phyloP scores from a whole-genome alignment of 2,113 vertebrate species.

The Neodontobutis hainanensis region DNA sequence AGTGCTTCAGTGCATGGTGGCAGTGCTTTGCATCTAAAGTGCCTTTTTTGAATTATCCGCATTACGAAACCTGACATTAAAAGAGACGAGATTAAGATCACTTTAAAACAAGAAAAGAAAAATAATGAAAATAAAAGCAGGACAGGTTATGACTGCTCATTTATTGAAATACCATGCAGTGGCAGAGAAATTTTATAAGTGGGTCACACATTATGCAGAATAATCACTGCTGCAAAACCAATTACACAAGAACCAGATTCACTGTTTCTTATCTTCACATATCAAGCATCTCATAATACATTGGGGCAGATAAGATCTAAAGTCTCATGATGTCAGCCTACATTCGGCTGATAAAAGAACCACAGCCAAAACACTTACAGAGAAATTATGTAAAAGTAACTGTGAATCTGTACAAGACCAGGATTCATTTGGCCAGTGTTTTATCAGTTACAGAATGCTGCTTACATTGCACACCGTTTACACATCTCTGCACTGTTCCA shows the following conservation, averaged over 20 bases:
- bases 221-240: slow-evolving; percentile 28
- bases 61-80: slow-evolving; percentile 50
- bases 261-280: slow-evolving; percentile 35
- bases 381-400: background rate
- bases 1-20: slow-evolving; percentile 51
- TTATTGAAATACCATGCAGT: slow-evolving; percentile 23
- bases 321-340: slow-evolving; percentile 15
- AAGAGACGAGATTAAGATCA: slow-evolving; percentile 40
- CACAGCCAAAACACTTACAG: slow-evolving; percentile 4
- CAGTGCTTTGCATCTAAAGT: slow-evolving; percentile 65
- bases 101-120: slow-evolving; percentile 31
- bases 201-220: slow-evolving; percentile 52
- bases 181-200: slow-evolving; percentile 46
- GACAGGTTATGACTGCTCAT: slow-evolving; percentile 41
- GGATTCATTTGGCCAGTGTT: slow-evolving; percentile 9
- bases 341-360: slow-evolving; percentile 13
- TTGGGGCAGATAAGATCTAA: slow-evolving; percentile 34
- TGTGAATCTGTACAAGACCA: slow-evolving; percentile 16
- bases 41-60: slow-evolving; percentile 39
- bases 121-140: slow-evolving; percentile 18
- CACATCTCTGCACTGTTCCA: slow-evolving; percentile 45
- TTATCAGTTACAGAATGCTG: slow-evolving; percentile 5
- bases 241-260: slow-evolving; percentile 13
- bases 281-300: slow-evolving; percentile 37
- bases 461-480: slow-evolving; percentile 28